Evolutionary conservation across 2,797 vertebrate species (phyloP).

Genomic region (Aldrovandia affinis): DNA sequence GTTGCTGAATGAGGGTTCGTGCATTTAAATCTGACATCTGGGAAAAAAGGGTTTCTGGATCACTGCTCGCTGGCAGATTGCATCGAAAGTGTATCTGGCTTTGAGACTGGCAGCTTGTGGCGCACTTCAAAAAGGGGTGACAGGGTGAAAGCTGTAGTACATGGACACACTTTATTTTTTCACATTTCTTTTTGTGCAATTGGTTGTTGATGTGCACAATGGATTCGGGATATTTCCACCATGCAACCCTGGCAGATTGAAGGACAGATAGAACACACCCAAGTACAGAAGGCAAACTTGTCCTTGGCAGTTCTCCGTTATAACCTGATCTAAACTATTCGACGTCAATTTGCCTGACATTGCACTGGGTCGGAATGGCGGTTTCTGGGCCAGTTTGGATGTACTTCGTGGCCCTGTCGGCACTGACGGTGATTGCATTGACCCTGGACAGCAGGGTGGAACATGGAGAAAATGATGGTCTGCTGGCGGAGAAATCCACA

Average conservation of each 20-base stretch:
- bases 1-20: background rate
- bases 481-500: constrained; percentile 44
- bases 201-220: background rate
- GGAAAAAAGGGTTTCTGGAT: background rate
- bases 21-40: background rate
- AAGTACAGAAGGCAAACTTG: background rate
- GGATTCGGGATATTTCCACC: background rate
- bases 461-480: constrained; percentile 59
- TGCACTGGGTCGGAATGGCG: constrained; percentile 54
- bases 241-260: background rate
- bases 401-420: constrained; percentile 49
- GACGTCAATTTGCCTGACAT: background rate
- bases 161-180: background rate
- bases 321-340: background rate
- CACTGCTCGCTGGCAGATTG: background rate
- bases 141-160: background rate
- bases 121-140: background rate
- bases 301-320: background rate
- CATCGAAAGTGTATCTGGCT: background rate
- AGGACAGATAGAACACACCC: background rate
- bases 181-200: background rate
- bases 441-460: constrained; percentile 44
- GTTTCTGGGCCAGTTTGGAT: constrained; percentile 49
- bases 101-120: constrained; percentile 6
- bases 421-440: constrained; percentile 40